phyloP scores from a whole-genome alignment of 2,113 vertebrate genomes.

The Engystomops pustulosus region DNA sequence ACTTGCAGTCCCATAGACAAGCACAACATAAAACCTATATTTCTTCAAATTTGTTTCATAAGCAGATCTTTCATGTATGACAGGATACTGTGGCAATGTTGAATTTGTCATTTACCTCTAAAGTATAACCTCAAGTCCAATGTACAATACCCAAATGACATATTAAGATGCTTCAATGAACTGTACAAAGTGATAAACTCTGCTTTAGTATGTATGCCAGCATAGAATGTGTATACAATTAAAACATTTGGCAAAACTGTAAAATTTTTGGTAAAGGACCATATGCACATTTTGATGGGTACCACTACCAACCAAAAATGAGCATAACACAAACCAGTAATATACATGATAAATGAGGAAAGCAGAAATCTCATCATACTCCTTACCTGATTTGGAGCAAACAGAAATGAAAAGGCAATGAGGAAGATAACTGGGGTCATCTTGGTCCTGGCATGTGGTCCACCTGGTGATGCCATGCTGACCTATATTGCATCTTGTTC shows the following conservation, averaged over 20 bases:
- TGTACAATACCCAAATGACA: neutral
- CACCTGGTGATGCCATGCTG: slow-evolving; percentile 57
- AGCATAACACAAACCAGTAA: too few relatives aligned
- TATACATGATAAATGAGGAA: too few relatives aligned
- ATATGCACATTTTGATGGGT: neutral
- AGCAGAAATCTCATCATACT: too few relatives aligned
- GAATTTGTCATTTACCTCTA: neutral
- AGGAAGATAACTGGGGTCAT: slow-evolving; percentile 46
- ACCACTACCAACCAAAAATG: too few relatives aligned
- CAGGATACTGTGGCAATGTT: neutral
- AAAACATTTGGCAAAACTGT: too few relatives aligned
- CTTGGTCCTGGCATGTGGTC: slow-evolving; percentile 22
- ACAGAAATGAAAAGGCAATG: slow-evolving; percentile 38
- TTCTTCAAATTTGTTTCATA: neutral
- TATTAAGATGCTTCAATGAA: neutral
- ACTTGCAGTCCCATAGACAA: neutral
- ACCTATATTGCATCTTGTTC: slow-evolving; percentile 55
- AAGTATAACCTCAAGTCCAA: neutral
- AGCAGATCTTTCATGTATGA: neutral
- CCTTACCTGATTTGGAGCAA: slow-evolving; percentile 41
- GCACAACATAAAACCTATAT: neutral
- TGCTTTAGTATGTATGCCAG: neutral
- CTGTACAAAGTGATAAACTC: neutral
- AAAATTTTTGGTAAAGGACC: neutral
- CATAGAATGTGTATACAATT: too few relatives aligned